phyloP scores from a whole-genome alignment of 2,888 invertebrate genomes.

The Clivina fossor region DNA sequence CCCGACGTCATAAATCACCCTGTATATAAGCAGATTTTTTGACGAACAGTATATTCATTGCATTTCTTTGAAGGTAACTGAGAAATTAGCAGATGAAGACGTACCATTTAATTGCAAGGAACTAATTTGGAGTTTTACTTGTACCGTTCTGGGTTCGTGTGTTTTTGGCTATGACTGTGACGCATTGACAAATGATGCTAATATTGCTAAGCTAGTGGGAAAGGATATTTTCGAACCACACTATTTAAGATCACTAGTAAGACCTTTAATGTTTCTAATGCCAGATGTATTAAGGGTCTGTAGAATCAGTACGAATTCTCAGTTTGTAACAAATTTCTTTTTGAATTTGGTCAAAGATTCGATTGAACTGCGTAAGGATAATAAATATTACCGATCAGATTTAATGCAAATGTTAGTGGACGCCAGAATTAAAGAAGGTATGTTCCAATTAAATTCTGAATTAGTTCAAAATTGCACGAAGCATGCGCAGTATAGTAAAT shows the following conservation, averaged over 20 bases:
- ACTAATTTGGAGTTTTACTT: slow-evolving; percentile 23
- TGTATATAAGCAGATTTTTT: no score
- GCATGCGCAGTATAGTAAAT: no score
- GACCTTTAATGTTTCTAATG: slow-evolving; percentile 15
- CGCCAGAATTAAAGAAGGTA: slow-evolving; percentile 9
- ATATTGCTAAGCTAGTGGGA: slow-evolving; percentile 10
- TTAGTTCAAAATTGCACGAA: no score
- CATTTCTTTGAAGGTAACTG: no score
- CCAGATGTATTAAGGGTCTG: slow-evolving; percentile 10
- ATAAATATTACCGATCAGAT: slow-evolving; percentile 16
- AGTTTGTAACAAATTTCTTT: slow-evolving; percentile 20
- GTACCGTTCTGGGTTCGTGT: slow-evolving; percentile 14
- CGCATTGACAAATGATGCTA: slow-evolving; percentile 15
- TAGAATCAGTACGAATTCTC: slow-evolving; percentile 5
- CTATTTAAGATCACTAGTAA: slow-evolving; percentile 6
- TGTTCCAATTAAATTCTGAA: no score
- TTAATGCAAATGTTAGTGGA: slow-evolving; percentile 25
- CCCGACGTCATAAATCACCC: no score
- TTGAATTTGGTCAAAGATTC: slow-evolving; percentile 13
- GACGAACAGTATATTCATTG: no score
- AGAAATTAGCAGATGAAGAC: slow-evolving; percentile 10
- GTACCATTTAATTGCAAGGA: slow-evolving; percentile 14
- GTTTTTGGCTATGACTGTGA: slow-evolving; percentile 23
- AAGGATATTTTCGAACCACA: slow-evolving; percentile 26
- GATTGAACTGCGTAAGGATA: slow-evolving; percentile 12